phyloP scores from a whole-genome alignment of 2,888 invertebrate species.

The Torymus tubicola region DNA sequence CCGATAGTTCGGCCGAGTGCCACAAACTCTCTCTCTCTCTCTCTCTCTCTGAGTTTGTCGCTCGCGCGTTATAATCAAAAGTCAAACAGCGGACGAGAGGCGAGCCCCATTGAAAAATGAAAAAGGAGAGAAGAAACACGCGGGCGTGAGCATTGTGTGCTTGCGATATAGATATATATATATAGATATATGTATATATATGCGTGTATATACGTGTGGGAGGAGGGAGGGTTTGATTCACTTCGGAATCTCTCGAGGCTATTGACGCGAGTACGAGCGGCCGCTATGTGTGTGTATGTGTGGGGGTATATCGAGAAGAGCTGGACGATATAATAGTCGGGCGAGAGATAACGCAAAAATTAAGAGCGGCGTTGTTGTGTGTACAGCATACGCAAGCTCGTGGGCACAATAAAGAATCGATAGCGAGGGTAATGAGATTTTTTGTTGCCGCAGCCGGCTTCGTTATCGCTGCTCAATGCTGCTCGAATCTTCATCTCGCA shows the following conservation, averaged over 20 bases:
- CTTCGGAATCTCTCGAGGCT: constrained; percentile 27
- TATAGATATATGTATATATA: too few species aligned
- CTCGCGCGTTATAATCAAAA: constrained; percentile 46
- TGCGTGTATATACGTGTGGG: too few species aligned
- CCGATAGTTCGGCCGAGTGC: neutral
- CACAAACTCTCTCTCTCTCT: neutral
- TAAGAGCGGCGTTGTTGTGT: constrained; percentile 19
- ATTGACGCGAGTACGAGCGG: neutral
- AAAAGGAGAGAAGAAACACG: constrained; percentile 15
- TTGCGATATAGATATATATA: too few species aligned
- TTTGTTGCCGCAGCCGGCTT: constrained; percentile 10
- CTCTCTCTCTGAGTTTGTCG: constrained; percentile 1
- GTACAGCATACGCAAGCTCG: neutral
- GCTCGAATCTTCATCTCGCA: constrained; percentile 7
- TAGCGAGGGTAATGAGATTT: constrained; percentile 41
- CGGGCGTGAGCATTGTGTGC: constrained; percentile 1
- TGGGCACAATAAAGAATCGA: constrained; percentile 26
- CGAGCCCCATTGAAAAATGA: constrained; percentile 22
- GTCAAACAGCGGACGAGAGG: constrained; percentile 26
- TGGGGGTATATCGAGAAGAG: neutral
- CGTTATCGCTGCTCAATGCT: constrained; percentile 23
- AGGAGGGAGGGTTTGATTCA: constrained; percentile 29
- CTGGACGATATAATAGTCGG: constrained; percentile 2
- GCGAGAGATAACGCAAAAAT: constrained; percentile 30
- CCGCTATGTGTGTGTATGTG: neutral